Evolutionary conservation across 2,797 vertebrate species (phyloP).

Genomic region (Chaetophractus vellerosus): DNA sequence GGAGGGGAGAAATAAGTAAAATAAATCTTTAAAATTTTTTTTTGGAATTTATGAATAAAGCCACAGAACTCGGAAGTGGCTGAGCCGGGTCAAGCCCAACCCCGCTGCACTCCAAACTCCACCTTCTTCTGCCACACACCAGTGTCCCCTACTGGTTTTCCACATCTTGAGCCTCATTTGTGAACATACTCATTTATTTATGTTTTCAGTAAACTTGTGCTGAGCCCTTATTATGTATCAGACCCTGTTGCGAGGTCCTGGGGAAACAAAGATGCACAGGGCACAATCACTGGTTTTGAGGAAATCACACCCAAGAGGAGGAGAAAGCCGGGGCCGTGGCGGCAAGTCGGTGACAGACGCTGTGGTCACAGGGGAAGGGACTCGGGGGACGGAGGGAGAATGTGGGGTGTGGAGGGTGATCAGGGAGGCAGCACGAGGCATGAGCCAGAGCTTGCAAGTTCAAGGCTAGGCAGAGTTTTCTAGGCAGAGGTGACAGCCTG

Average conservation of each 20-base stretch:
- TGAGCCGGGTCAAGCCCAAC: neutral
- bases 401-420: too few relatives aligned
- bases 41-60: too few relatives aligned
- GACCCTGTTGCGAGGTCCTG: neutral
- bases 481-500: neutral
- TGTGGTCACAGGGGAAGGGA: too few relatives aligned
- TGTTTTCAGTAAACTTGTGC: neutral
- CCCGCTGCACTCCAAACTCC: neutral
- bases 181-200: neutral
- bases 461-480: neutral
- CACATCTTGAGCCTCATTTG: neutral
- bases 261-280: neutral
- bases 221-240: neutral
- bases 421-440: too few relatives aligned
- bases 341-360: neutral
- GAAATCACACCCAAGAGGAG: neutral
- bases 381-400: too few relatives aligned
- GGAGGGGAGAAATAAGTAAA: too few relatives aligned
- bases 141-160: neutral
- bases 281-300: neutral
- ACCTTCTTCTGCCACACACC: neutral
- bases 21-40: too few relatives aligned
- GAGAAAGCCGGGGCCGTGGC: neutral
- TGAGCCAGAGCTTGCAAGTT: too few relatives aligned
- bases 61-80: neutral